Conservation (phyloP, 2,888 invertebrate species). For the Gerris lacustris region DNA sequence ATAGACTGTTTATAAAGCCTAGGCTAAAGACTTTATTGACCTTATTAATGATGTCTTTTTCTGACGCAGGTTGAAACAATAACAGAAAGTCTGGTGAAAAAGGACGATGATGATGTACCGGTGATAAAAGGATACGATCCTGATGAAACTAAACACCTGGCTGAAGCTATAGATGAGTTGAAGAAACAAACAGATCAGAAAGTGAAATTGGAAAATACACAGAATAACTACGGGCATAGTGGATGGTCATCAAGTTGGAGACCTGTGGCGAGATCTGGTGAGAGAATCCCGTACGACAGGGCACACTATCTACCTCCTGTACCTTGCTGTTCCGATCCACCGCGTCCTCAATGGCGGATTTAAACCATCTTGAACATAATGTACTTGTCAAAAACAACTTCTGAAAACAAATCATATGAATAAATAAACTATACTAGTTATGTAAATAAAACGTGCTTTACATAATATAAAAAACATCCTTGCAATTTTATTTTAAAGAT, state of each 20-base stretch:
- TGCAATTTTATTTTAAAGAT: too few species aligned
- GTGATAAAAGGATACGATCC: not conserved
- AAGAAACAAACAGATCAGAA: not conserved
- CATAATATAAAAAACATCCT: too few species aligned
- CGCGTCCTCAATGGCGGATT: too few species aligned
- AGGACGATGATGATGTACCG: not conserved
- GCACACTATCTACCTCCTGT: not conserved
- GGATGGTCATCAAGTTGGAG: constrained; percentile 3
- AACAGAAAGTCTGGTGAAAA: not conserved
- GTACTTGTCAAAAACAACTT: too few species aligned
- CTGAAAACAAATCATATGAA: too few species aligned
- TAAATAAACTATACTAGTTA: too few species aligned
- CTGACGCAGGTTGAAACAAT: not conserved
- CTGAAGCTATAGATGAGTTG: not conserved
- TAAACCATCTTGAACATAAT: too few species aligned
- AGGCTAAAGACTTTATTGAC: too few species aligned
- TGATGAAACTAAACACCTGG: not conserved
- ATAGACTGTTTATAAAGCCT: too few species aligned
- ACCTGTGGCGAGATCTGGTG: not conserved
- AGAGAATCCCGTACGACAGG: not conserved
- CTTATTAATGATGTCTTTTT: too few species aligned
- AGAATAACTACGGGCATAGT: not conserved
- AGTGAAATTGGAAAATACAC: not conserved
- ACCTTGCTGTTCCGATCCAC: not conserved
- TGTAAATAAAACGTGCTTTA: too few species aligned